Evolutionary conservation across 2,888 invertebrate genomes (phyloP).

Genomic region (Quadroppia sp.): DNA sequence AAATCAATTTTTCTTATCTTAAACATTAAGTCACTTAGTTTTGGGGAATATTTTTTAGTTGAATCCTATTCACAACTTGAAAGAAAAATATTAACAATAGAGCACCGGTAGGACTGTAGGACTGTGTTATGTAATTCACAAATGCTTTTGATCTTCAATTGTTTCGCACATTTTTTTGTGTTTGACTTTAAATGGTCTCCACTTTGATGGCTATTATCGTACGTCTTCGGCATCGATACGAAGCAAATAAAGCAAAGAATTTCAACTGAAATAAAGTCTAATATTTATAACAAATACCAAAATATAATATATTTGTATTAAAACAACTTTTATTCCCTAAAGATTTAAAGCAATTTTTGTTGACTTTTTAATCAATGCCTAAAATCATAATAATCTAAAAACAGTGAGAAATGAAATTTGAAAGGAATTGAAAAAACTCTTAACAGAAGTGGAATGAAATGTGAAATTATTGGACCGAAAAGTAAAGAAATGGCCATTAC

Average conservation of each 20-base stretch:
- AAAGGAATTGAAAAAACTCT: too few species aligned
- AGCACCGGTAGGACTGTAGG: not conserved
- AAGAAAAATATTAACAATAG: not conserved
- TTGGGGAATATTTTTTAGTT: not conserved
- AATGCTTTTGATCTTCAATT: not conserved
- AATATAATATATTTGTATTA: too few species aligned
- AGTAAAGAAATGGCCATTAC: not conserved
- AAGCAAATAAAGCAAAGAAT: too few species aligned
- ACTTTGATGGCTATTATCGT: constrained; percentile 12
- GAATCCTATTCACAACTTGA: not conserved
- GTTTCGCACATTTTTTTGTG: not conserved
- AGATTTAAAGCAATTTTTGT: too few species aligned
- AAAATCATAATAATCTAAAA: not conserved
- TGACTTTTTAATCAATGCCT: too few species aligned
- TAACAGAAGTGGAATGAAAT: too few species aligned
- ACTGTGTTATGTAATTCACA: not conserved
- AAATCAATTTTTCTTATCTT: constrained; percentile 14
- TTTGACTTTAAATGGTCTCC: constrained; percentile 4
- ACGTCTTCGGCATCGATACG: not conserved
- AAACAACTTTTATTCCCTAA: too few species aligned
- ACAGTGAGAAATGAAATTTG: not conserved
- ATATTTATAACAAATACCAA: too few species aligned
- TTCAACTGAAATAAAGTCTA: too few species aligned
- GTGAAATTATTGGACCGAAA: constrained; percentile 5
- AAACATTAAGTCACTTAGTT: not conserved